A percentile compares a stretch with the other conserved stretches of the same genome.
phyloP scores from a whole-genome alignment of 2,113 vertebrate species.

The Shinisaurus crocodilurus region DNA sequence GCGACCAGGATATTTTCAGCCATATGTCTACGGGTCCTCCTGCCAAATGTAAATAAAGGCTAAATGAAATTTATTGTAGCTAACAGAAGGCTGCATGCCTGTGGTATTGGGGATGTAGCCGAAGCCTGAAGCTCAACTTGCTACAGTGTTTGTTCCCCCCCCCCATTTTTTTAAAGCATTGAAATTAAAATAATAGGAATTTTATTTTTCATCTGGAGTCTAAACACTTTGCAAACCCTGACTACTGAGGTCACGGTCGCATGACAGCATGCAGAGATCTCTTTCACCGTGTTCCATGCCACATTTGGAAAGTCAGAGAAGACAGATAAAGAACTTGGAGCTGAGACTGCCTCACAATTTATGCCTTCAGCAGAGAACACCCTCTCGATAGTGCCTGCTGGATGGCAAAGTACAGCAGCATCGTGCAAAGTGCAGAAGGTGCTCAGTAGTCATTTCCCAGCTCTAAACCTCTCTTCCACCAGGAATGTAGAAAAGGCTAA shows the following conservation, averaged over 20 bases:
- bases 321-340: background rate
- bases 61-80: slow-evolving; percentile 18
- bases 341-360: background rate
- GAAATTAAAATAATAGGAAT: background rate
- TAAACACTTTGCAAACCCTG: slow-evolving; percentile 7
- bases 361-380: no score
- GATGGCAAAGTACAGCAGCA: no score
- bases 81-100: slow-evolving; percentile 15
- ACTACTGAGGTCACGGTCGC: background rate
- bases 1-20: slow-evolving; percentile 11
- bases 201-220: background rate
- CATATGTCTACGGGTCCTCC: slow-evolving; percentile 12
- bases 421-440: background rate
- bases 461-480: background rate
- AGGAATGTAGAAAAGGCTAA: background rate
- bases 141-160: no score
- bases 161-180: background rate
- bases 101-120: background rate
- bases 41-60: slow-evolving; percentile 24
- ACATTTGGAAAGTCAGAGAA: background rate
- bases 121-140: background rate
- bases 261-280: background rate
- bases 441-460: background rate
- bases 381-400: background rate
- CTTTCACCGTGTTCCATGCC: background rate